Evolutionary conservation across 2,888 invertebrate species (phyloP).

Genomic region (Andrena haemorrhoa): DNA sequence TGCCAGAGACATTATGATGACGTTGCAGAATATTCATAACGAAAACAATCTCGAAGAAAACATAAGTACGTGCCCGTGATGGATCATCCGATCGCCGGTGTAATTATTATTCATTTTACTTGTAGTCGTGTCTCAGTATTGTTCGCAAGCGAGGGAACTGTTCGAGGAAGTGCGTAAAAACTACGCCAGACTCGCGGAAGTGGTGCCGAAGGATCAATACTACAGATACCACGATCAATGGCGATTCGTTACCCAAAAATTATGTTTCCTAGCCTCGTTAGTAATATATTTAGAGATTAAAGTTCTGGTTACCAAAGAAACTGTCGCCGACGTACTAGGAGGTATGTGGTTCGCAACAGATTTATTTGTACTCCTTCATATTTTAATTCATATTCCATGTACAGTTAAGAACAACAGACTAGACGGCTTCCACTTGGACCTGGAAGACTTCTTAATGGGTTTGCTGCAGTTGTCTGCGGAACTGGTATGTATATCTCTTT

Average conservation of each 20-base stretch:
- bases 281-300: constrained; percentile 93
- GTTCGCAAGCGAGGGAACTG: constrained; percentile 88
- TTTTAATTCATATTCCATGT: constrained; percentile 72
- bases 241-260: constrained; percentile 92
- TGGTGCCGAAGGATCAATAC: constrained; percentile 92
- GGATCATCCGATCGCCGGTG: not conserved
- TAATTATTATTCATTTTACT: constrained; percentile 34
- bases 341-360: constrained; percentile 85
- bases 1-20: constrained; percentile 91
- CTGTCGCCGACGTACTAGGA: constrained; percentile 92
- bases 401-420: constrained; percentile 89
- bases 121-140: constrained; percentile 87
- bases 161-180: constrained; percentile 89
- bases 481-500: constrained; percentile 87
- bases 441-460: constrained; percentile 96
- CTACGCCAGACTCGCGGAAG: constrained; percentile 88
- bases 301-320: constrained; percentile 90
- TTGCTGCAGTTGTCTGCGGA: constrained; percentile 93
- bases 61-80: constrained; percentile 84
- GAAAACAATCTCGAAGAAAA: constrained; percentile 88
- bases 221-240: constrained; percentile 96
- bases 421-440: constrained; percentile 94
- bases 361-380: constrained; percentile 18
- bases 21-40: constrained; percentile 93
- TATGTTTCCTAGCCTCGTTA: constrained; percentile 92